Base-by-base conservation (phyloP, 2,797 vertebrate species). In the Hephaestus fuliginosus region DNA sequence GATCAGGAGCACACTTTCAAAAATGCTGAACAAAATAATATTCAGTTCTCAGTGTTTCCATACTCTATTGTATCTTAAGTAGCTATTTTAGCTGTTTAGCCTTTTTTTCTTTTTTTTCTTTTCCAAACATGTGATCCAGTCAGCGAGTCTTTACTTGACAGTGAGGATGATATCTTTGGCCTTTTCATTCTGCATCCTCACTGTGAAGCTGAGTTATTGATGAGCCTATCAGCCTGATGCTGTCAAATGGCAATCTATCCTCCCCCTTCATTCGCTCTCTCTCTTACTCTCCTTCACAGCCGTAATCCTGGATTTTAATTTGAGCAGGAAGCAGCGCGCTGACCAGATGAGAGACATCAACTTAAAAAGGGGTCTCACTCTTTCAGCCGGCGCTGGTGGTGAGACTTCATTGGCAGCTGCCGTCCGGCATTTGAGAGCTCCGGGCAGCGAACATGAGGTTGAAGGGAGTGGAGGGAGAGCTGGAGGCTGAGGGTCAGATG, bases 391-490 rank as follows among this genome's bases (percentile, higher is more conserved):
- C 66, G 51, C 53, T 72, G 61, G 49, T 39, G 39, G 52, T 48
- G 69, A 87, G 69, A 76, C 74, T 78, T 88, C 90, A 88, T 84
- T 83, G 83, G 81, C 90, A 90, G 83, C 69, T 85, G 74, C 85
- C 46, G n/a, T 78, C 76, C 53, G 58, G 52, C 81, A 36, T 87
- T 85, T 84, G 36, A 80, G 80, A 83, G 79, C 77, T 61, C 22
- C 10, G 28, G 68, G 61, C 18, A 9, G 57, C 28, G 55, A 49
- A 84, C 70, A 30, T 48, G 70, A 60, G 83, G 84, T 71, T 75
- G 88, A 80, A 81, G 80, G 67, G 75, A 76, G 75, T 52, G 61
- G 69, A 79, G 68, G 78, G 48, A 64, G 63, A 63, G 65, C 41
- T 62, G 76, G 65, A 85, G 64, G 65, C 66, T 39, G 64, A 77